Evolutionary conservation across 2,113 vertebrate species (phyloP), one percentile per base, ranked within the genome.

Genomic region (Typhlomys cinereus): DNA sequence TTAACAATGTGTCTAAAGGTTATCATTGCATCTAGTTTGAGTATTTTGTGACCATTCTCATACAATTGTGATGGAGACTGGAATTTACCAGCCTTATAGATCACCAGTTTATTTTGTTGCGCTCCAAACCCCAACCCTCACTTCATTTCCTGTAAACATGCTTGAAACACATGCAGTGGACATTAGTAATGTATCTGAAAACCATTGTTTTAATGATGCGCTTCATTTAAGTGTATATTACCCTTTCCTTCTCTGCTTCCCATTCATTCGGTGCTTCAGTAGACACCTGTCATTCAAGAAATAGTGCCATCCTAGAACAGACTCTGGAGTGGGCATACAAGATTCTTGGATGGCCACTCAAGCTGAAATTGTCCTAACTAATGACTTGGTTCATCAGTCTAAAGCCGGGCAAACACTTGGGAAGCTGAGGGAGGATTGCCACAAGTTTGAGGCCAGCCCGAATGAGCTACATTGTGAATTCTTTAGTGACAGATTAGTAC

Each of bases 21-120:
- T 41, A 44, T 13, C 36, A 14, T 14, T 88, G 54, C 57, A 66
- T 31, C 31, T 21, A 59, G 27, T 50, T 87, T 90, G 21, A 84
- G 5, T 85, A 59, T 80, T 94, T 92, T 85, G 61, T 81, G 76
- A 88, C 11, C 44, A 54, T 29, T 92, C 73, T 86, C n/a, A 78
- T 15, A 83, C 44, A 89, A 78, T 29, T 76, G 11, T 44, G 80
- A 90, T 41, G 46, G 25, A 54, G 18, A 36, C 9, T 76, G 34
- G 20, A 85, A 82, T 62, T 80, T 66, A 7, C 48, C 27, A 67
- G 13, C 25, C 31, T 46, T 66, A 31, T 23, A 27, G 54, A 23
- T 64, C 14, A 70, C 46, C n/a, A 76, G 20, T 46, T 34, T 81
- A 23, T 48, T 62, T 31, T 48, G 18, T 20, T 82, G 41, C 48